Conservation (phyloP, 2,113 vertebrate genomes). For the Dicerorhinus sumatrensis region DNA sequence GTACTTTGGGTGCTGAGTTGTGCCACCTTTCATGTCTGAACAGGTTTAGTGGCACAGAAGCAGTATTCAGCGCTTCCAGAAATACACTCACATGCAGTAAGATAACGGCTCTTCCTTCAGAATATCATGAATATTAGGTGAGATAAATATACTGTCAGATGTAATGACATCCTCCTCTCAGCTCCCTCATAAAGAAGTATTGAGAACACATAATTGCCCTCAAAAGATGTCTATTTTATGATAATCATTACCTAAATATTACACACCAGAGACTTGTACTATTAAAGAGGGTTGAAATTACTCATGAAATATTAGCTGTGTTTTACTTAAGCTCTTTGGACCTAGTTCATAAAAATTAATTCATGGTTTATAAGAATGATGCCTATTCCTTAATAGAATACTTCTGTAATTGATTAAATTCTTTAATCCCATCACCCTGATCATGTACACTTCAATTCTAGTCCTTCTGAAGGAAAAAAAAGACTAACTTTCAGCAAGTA, state of each 20-base stretch:
- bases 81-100: neutral
- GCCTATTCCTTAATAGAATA: conserved; percentile 78
- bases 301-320: conserved; percentile 83
- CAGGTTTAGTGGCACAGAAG: neutral
- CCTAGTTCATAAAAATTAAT: conserved; percentile 86
- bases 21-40: neutral
- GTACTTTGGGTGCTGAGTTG: accelerated
- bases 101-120: neutral
- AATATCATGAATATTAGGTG: conserved; percentile 68
- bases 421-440: conserved; percentile 50
- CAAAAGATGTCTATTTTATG: conserved; percentile 85
- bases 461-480: conserved; percentile 34
- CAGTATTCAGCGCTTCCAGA: neutral
- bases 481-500: neutral
- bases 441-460: conserved; percentile 37
- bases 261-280: conserved; percentile 85
- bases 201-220: conserved; percentile 82
- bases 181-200: conserved; percentile 75
- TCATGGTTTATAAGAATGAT: conserved; percentile 77
- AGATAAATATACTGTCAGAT: conserved; percentile 70
- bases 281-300: conserved; percentile 81
- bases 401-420: conserved; percentile 69
- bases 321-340: conserved; percentile 84
- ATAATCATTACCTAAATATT: conserved; percentile 88
- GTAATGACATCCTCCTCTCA: conserved; percentile 76